phyloP scores from a whole-genome alignment of 2,113 vertebrate species.

The Uropsilus gracilis region DNA sequence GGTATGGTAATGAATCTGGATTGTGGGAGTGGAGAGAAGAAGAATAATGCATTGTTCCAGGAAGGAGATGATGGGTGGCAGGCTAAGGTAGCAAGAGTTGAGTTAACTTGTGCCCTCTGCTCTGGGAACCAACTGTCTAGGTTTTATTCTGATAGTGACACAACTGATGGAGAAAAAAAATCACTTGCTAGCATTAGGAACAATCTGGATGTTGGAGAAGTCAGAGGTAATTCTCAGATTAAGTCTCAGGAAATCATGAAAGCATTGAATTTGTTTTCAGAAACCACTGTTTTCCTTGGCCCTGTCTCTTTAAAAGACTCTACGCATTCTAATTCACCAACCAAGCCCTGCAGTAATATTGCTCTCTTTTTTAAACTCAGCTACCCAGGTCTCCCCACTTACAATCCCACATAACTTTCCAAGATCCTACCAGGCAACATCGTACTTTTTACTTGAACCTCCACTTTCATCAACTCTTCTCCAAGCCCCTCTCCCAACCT shows the following conservation, averaged over 20 bases:
- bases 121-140: neutral
- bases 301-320: neutral
- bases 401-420: neutral
- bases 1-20: neutral
- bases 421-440: neutral
- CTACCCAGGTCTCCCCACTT: neutral
- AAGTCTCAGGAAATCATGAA: neutral
- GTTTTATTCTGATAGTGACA: neutral
- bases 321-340: neutral
- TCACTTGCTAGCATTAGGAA: neutral
- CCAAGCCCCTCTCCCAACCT: neutral
- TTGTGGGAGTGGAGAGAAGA: neutral
- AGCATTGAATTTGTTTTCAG: neutral
- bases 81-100: neutral
- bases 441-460: neutral
- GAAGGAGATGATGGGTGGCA: neutral
- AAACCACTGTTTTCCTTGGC: neutral
- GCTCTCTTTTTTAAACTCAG: neutral
- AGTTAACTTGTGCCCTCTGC: neutral
- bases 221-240: neutral
- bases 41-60: rapidly evolving
- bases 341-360: neutral
- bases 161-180: neutral
- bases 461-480: neutral
- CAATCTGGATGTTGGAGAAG: neutral